Evolutionary conservation across 1,140 invertebrate species (phyloP).

Genomic region (Lordiphosa stackelbergi): DNA sequence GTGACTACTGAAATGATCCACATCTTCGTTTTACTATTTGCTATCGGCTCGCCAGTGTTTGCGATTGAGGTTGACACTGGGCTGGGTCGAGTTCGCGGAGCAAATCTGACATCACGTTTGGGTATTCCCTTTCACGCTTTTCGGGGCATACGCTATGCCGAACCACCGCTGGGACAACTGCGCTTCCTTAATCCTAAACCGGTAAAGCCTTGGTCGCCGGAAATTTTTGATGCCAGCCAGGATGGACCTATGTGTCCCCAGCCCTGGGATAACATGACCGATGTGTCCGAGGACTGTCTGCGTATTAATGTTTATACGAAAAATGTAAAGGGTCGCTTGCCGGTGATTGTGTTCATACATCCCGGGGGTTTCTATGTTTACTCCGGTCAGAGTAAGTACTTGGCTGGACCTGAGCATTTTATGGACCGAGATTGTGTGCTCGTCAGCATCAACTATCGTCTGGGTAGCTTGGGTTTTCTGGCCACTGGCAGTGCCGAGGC

Average conservation of each 20-base stretch:
- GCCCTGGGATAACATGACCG: constrained; percentile 57
- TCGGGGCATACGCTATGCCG: constrained; percentile 82
- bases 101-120: constrained; percentile 42
- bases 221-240: constrained; percentile 78
- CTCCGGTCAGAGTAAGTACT: constrained; percentile 77
- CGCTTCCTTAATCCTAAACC: constrained; percentile 76
- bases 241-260: constrained; percentile 80
- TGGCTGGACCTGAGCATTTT: constrained; percentile 78
- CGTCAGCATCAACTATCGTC: constrained; percentile 82
- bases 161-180: constrained; percentile 76
- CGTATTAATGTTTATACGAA: constrained; percentile 90
- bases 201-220: constrained; percentile 78
- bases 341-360: constrained; percentile 82
- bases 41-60: constrained; percentile 9
- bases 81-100: constrained; percentile 56
- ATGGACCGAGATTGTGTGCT: constrained; percentile 81
- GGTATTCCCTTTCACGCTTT: constrained; percentile 81
- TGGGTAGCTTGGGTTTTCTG: constrained; percentile 82
- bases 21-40: constrained; percentile 3
- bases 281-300: constrained; percentile 85
- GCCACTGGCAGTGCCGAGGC: constrained; percentile 80
- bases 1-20: constrained; percentile 12
- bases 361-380: constrained; percentile 80
- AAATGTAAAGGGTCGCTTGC: constrained; percentile 64
- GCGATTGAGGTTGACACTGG: constrained; percentile 44